These are phyloP conservation scores for Phyllostomus discolor DNA, from an alignment of 2,113 vertebrate species.

Conservation along the genomic window DNA sequence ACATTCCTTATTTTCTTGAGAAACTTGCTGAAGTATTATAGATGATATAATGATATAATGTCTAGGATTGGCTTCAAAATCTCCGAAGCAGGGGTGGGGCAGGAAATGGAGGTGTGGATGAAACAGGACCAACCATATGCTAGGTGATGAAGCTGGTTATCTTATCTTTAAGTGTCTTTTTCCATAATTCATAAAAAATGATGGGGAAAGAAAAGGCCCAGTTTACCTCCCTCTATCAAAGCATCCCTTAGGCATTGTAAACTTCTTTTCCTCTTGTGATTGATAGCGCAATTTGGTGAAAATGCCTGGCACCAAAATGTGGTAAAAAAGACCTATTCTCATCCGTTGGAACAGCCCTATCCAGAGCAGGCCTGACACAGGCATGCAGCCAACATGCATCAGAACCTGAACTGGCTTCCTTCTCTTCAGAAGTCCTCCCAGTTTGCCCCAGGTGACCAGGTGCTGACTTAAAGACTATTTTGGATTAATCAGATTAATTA, in stretches of 20 bases:
- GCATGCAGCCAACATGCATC: fast-evolving
- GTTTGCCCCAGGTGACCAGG: fast-evolving
- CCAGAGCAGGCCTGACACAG: background rate
- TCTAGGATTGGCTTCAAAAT: background rate
- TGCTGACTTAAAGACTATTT: background rate
- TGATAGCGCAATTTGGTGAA: background rate
- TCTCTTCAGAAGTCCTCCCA: background rate
- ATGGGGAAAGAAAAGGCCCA: background rate
- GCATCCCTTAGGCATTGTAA: background rate
- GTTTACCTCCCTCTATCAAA: background rate
- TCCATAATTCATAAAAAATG: background rate
- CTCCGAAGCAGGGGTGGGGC: background rate
- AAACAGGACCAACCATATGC: background rate
- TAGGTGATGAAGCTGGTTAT: background rate
- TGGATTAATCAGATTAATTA: background rate
- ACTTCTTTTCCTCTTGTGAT: background rate
- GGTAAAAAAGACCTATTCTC: background rate
- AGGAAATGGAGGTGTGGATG: background rate
- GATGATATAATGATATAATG: background rate
- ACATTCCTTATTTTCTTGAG: background rate
- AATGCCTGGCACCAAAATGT: background rate
- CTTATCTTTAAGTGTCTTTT: background rate
- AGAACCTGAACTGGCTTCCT: fast-evolving
- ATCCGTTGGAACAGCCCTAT: background rate
- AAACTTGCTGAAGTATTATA: background rate